Evolutionary conservation across 2,113 vertebrate genomes (phyloP).

Genomic region (Cynoglossus semilaevis): DNA sequence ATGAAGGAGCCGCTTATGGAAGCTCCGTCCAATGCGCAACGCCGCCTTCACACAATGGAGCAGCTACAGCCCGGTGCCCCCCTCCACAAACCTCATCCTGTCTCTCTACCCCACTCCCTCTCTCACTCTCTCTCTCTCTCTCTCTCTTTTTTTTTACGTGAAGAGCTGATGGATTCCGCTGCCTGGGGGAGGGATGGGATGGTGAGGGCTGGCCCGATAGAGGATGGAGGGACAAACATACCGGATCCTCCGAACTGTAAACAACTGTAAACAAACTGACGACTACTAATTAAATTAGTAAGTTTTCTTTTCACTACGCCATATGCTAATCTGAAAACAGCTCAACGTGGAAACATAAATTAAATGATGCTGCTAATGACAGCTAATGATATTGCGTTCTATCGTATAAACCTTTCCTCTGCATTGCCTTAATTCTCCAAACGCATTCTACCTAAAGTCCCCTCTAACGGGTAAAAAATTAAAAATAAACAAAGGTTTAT

Average conservation of each 20-base stretch:
- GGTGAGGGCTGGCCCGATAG: constrained; percentile 42
- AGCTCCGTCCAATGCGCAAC: constrained; percentile 7
- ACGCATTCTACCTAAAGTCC: too few species aligned
- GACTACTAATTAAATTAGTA: too few species aligned
- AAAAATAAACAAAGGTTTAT: too few species aligned
- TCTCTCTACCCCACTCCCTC: background rate
- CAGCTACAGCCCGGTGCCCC: constrained; percentile 4
- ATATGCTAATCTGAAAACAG: too few species aligned
- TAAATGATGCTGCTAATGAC: too few species aligned
- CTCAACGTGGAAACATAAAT: too few species aligned
- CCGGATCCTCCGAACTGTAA: constrained; percentile 9
- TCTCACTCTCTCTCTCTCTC: background rate
- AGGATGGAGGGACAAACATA: too few species aligned
- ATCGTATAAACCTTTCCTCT: too few species aligned
- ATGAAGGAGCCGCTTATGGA: constrained; percentile 20
- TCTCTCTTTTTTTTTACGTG: background rate
- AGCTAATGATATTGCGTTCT: too few species aligned
- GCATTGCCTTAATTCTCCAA: too few species aligned
- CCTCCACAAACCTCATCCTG: background rate
- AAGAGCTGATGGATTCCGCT: constrained; percentile 15
- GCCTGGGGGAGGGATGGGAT: constrained; percentile 32
- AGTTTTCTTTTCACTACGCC: too few species aligned
- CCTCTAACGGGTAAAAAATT: too few species aligned
- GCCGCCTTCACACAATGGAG: constrained; percentile 8
- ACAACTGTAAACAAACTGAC: background rate